These are phyloP conservation scores for Idaea dimidiata DNA, from an alignment of 2,888 invertebrate species.

Conservation along the genomic window DNA sequence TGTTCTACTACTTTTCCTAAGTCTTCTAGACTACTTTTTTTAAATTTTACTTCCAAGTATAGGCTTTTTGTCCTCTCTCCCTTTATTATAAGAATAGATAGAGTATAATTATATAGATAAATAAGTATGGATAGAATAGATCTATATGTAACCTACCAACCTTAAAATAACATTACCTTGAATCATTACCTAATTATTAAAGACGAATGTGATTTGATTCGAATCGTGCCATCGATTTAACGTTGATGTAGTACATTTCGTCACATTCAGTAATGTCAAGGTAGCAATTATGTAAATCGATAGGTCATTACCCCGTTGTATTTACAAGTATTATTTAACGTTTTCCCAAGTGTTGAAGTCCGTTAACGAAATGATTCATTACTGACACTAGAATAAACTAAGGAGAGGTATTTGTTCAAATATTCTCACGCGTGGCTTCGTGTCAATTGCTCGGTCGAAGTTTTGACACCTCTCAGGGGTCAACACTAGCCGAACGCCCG, in stretches of 20 bases:
- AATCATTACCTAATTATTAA: neutral
- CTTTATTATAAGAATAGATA: too few species aligned
- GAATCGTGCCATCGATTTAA: constrained; percentile 15
- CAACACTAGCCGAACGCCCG: constrained; percentile 40
- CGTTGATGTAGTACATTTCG: constrained; percentile 18
- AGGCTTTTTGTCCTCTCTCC: too few species aligned
- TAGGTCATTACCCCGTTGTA: constrained; percentile 50
- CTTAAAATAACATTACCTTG: neutral
- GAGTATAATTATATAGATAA: too few species aligned
- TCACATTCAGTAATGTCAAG: constrained; percentile 33
- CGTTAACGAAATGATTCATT: constrained; percentile 78
- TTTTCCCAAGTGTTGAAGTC: constrained; percentile 63
- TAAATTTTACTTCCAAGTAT: too few species aligned
- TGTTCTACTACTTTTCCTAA: too few species aligned
- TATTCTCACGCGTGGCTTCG: constrained; percentile 74
- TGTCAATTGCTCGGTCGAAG: constrained; percentile 67
- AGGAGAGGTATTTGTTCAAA: constrained; percentile 73
- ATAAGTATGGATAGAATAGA: too few species aligned
- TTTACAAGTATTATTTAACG: constrained; percentile 52
- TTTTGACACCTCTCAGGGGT: constrained; percentile 73
- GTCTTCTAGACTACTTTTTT: too few species aligned
- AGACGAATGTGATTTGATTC: constrained; percentile 4
- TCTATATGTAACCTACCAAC: too few species aligned
- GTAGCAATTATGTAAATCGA: constrained; percentile 61
- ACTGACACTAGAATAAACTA: constrained; percentile 71